These are phyloP conservation scores for Caenorhabditis briggsae DNA, from an alignment of 1,140 invertebrate genomes.

Conservation along the genomic window DNA sequence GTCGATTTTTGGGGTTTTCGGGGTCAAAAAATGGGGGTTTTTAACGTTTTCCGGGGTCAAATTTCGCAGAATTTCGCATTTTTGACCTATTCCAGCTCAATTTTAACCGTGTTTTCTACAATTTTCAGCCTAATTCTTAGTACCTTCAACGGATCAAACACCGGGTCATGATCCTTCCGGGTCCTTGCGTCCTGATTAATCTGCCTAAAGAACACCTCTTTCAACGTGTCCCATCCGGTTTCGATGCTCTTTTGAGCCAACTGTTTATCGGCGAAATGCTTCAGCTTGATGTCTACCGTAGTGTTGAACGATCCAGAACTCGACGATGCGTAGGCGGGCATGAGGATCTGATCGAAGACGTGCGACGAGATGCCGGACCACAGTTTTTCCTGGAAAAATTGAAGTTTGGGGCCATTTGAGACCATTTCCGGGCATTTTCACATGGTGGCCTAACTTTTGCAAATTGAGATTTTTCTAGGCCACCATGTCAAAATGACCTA, in stretches of 20 bases:
- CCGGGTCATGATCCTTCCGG: constrained; percentile 85
- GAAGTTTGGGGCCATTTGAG: constrained; percentile 78
- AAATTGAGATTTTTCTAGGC: too few species aligned
- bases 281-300: constrained; percentile 93
- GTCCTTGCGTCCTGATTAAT: constrained; percentile 81
- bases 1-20: too few species aligned
- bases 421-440: too few species aligned
- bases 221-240: constrained; percentile 89
- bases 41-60: too few species aligned
- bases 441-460: too few species aligned
- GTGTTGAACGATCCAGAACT: constrained; percentile 90
- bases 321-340: constrained; percentile 87
- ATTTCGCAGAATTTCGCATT: too few species aligned
- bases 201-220: constrained; percentile 87
- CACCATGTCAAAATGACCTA: too few species aligned
- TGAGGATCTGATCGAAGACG: constrained; percentile 94
- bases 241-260: constrained; percentile 89
- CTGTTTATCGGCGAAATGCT: constrained; percentile 92
- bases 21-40: too few species aligned
- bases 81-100: too few species aligned
- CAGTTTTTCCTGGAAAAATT: constrained; percentile 84
- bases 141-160: constrained; percentile 91
- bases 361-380: constrained; percentile 91
- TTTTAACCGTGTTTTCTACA: too few species aligned
- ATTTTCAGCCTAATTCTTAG: neutral